Conservation (phyloP, 2,888 invertebrate species). For the Tetropium fuscum region DNA sequence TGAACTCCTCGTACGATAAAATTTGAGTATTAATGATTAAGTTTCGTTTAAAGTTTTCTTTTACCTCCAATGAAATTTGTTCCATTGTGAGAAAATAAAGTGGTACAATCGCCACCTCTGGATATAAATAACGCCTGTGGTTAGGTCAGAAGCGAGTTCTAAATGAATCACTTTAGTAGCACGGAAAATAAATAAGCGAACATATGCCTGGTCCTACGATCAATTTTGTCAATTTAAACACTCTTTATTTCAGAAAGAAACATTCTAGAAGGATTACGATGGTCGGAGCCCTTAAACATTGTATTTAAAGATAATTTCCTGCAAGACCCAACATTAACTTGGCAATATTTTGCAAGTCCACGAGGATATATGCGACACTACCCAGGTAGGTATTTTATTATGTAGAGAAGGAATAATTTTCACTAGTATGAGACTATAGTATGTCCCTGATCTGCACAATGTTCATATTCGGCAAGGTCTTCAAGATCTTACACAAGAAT, state of each 20-base stretch:
- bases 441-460: too few species aligned
- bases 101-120: not conserved
- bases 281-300: conserved; percentile 93
- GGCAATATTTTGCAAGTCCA: conserved; percentile 98
- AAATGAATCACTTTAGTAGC: conserved; percentile 9
- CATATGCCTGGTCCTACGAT: too few species aligned
- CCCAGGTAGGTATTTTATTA: conserved; percentile 75
- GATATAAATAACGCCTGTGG: conserved; percentile 13
- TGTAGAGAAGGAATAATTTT: too few species aligned
- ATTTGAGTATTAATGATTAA: conserved; percentile 35
- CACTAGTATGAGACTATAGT: too few species aligned
- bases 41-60: too few species aligned
- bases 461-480: too few species aligned
- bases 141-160: conserved; percentile 5
- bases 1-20: conserved; percentile 43
- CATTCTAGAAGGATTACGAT: conserved; percentile 91
- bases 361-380: conserved; percentile 97
- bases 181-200: conserved; percentile 4
- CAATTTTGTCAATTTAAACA: too few species aligned
- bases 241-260: conserved; percentile 78
- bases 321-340: conserved; percentile 89
- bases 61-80: too few species aligned
- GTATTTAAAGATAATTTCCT: conserved; percentile 89
- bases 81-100: not conserved
- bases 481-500: too few species aligned